A percentile compares a stretch with the other conserved stretches of the same genome.
These are phyloP conservation scores for Recurvirostra avosetta DNA, from an alignment of 2,113 vertebrate genomes.

Conservation along the genomic window DNA sequence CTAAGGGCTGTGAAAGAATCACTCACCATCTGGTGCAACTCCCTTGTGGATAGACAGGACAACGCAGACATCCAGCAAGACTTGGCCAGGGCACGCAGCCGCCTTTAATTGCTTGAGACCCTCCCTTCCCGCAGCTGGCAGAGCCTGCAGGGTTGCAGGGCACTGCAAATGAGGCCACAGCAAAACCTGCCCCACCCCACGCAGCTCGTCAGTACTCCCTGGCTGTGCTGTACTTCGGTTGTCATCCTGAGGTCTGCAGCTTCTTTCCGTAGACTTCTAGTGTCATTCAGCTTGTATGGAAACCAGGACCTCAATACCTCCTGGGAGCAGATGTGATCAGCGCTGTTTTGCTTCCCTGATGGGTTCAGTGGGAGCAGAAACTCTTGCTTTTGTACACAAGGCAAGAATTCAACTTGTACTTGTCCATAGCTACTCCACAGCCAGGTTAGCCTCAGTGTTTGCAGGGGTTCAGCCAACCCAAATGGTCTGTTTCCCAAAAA, in stretches of 20 bases:
- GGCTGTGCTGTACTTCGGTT: not conserved
- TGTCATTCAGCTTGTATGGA: not conserved
- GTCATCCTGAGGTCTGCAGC: not conserved
- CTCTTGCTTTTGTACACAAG: fast-evolving
- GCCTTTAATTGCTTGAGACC: not conserved
- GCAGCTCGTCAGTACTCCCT: not conserved
- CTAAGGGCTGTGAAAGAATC: not conserved
- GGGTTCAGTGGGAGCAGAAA: not conserved
- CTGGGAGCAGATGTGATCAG: not conserved
- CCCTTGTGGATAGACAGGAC: not conserved
- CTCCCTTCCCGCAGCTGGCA: not conserved
- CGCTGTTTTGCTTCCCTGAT: not conserved
- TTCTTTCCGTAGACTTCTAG: not conserved
- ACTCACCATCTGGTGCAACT: not conserved
- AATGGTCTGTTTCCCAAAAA: not conserved
- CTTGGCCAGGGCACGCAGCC: fast-evolving
- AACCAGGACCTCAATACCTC: not conserved
- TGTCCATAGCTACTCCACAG: not conserved
- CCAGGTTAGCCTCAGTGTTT: not conserved
- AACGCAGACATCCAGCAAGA: not conserved
- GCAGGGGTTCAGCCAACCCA: not conserved
- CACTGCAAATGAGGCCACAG: not conserved
- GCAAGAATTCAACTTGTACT: not conserved
- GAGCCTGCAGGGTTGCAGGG: not conserved
- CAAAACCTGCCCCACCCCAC: not conserved